Percentiles rank a stretch among this genome's conserved stretches.
These are phyloP conservation scores for Cheilosia variabilis DNA, from an alignment of 2,888 invertebrate genomes.

Conservation along the genomic window DNA sequence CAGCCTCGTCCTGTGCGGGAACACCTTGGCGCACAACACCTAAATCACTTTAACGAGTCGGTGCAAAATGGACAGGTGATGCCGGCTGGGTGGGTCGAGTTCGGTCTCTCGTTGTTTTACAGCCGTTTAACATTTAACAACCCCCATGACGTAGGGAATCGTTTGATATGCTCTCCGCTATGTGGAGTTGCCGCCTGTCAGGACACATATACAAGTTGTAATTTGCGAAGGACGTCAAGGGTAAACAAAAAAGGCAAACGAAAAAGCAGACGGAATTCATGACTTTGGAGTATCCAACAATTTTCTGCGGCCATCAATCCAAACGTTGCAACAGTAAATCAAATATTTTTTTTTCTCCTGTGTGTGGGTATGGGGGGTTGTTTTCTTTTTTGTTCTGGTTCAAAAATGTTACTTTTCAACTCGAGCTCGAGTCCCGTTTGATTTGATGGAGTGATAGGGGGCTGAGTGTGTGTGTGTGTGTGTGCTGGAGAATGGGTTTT, in stretches of 20 bases:
- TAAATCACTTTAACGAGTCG: conserved; percentile 75
- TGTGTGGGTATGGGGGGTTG: neutral
- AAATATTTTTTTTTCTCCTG: conserved; percentile 59
- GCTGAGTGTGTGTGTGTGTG: neutral
- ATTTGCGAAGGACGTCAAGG: conserved; percentile 57
- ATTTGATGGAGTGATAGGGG: conserved; percentile 42
- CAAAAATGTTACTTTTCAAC: conserved; percentile 38
- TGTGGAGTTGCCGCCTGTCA: conserved; percentile 69
- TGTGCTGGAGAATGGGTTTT: conserved; percentile 19
- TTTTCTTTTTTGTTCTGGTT: conserved; percentile 20
- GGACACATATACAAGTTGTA: conserved; percentile 57
- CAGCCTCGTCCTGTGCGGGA: conserved; percentile 30
- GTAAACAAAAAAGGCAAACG: neutral
- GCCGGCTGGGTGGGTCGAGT: conserved; percentile 23
- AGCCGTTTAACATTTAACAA: conserved; percentile 75
- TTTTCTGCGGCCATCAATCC: conserved; percentile 74
- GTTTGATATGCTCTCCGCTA: conserved; percentile 55
- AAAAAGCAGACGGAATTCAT: conserved; percentile 57
- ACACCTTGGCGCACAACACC: conserved; percentile 69
- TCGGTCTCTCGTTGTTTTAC: conserved; percentile 51
- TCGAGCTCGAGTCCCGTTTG: conserved; percentile 53
- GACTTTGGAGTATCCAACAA: conserved; percentile 70
- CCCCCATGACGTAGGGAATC: conserved; percentile 70
- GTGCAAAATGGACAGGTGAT: conserved; percentile 73
- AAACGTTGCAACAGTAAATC: conserved; percentile 74